Base-by-base conservation (phyloP, 2,113 vertebrate genomes). In the Acinonyx jubatus region DNA sequence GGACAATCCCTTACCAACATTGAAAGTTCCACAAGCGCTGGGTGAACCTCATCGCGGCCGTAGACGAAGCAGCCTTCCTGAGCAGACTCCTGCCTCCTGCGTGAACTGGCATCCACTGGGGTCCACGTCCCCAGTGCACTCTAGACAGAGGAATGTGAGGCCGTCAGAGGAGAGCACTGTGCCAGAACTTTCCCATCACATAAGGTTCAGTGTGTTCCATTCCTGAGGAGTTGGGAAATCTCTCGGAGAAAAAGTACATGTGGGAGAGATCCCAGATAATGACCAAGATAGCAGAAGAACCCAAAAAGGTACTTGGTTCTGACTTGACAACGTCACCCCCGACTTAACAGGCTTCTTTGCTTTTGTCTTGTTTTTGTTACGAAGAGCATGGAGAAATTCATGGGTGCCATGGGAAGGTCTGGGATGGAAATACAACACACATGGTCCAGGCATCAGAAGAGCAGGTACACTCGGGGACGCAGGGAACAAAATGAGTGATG, bases 101-200 rank as follows among this genome's bases (percentile, higher is more conserved):
- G 2, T 16, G 1, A 19, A 19, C 81, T 45, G 57, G 10, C 1
- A 3, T 19, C 57, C 5, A 3, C 3, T 45, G 57, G 10, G 1
- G 16, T 19, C 57, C 5, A 5, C 1, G 3, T 41, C 18, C 57
- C 36, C 7, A 7, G 36, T 63, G 36, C 15, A 1, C 5, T 41
- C 82, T 31, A 21, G n/a, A 41, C 27, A 12, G 5, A 29, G 38
- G 79, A 29, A 9, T 29, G 27, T 16, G 82, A 65, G 38, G 81
- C 81, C 5, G 12, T 18, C 1, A 0, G 31, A 84, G 5, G 82
- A 33, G 1, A 41, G 2, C 1, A 19, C 19, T 6, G 10, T 65
- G 10, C 61, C 61, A 45, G 61, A 66, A 66, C 10, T 7, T 48
- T 84, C 29, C 11, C 18, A 3, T 65, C 29, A 9, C 15, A 0